phyloP scores from a whole-genome alignment of 2,113 vertebrate species.

The Pampusana beccarii region DNA sequence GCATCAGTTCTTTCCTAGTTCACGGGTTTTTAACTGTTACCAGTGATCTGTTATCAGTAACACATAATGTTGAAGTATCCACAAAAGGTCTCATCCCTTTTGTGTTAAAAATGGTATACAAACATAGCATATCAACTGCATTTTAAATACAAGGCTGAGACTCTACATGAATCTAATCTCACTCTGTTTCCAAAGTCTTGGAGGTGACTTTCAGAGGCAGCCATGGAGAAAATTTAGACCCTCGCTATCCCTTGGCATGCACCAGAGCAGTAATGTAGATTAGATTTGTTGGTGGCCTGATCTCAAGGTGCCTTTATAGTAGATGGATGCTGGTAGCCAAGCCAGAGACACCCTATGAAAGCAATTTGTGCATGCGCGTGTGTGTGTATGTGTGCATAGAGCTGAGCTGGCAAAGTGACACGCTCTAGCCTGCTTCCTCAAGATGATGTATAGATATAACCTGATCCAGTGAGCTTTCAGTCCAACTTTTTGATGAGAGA shows the following conservation, averaged over 20 bases:
- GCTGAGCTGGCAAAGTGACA: not conserved
- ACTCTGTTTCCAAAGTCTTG: not conserved
- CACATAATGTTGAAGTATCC: not conserved
- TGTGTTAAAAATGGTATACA: not conserved
- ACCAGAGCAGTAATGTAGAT: not conserved
- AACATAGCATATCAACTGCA: not conserved
- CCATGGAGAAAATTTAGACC: not conserved
- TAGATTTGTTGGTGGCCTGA: not conserved
- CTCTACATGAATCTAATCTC: not conserved
- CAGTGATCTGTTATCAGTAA: not conserved
- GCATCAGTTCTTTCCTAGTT: not conserved
- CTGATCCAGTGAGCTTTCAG: not conserved
- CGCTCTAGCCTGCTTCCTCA: not conserved
- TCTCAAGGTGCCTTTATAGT: not conserved
- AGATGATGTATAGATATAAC: not conserved
- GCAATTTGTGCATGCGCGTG: not conserved
- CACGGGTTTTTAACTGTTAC: not conserved
- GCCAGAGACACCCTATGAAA: not conserved
- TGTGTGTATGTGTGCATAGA: fast-evolving
- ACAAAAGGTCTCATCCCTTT: not conserved
- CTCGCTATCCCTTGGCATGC: not conserved
- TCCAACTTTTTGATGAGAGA: not conserved
- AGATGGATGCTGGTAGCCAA: not conserved
- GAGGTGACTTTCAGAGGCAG: not conserved
- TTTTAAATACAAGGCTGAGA: not conserved